These are phyloP conservation scores for Miltochrista miniata DNA, from an alignment of 2,888 invertebrate species.

Conservation along the genomic window DNA sequence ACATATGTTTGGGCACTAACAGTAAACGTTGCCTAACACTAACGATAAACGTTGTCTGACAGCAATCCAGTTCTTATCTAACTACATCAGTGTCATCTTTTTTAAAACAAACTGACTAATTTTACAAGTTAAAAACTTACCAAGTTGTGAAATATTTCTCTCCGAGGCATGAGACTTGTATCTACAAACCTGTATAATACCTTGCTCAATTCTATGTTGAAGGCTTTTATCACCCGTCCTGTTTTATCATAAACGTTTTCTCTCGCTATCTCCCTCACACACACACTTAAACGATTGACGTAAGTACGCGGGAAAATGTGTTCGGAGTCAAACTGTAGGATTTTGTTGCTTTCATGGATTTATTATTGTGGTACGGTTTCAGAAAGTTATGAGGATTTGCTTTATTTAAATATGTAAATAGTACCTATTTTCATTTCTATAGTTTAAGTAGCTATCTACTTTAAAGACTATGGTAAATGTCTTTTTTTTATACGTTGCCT, in stretches of 20 bases:
- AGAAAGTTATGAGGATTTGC: conserved; percentile 7
- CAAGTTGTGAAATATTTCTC: conserved; percentile 9
- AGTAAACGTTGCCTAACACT: too few species aligned
- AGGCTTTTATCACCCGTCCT: conserved; percentile 52
- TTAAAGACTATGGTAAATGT: too few species aligned
- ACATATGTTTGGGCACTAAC: too few species aligned
- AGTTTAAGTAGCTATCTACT: too few species aligned
- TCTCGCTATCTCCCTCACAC: conserved; percentile 41
- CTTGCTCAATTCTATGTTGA: conserved; percentile 46
- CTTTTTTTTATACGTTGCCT: too few species aligned
- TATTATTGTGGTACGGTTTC: conserved; percentile 20
- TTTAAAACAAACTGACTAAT: too few species aligned
- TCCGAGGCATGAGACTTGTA: conserved; percentile 19
- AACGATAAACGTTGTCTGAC: too few species aligned
- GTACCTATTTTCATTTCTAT: not conserved
- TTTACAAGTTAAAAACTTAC: too few species aligned
- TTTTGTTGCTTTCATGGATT: conserved; percentile 40
- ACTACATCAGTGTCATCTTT: too few species aligned
- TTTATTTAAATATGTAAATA: not conserved
- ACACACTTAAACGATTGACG: conserved; percentile 55
- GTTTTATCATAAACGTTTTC: conserved; percentile 39
- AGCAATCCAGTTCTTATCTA: too few species aligned
- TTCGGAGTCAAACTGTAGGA: conserved; percentile 50
- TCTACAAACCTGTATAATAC: conserved; percentile 4
- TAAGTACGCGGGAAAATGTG: conserved; percentile 58